Conservation (phyloP, 1,140 invertebrate genomes). For the Platyscapa corneri region DNA sequence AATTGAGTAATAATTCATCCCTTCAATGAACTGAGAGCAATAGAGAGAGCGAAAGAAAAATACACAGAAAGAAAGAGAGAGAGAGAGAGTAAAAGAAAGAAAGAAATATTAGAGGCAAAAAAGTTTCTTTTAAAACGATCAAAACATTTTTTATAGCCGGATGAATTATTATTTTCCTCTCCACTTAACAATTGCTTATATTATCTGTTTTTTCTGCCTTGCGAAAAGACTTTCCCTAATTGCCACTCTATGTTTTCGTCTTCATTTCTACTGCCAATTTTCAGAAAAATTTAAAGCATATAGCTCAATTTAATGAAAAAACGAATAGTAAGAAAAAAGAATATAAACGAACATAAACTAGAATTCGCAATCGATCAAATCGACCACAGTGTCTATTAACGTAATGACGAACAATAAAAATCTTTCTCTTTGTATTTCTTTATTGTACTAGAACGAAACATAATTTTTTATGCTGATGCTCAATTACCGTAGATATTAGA, state of each 20-base stretch:
- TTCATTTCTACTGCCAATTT: background rate
- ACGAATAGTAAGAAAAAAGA: no score
- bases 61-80: background rate
- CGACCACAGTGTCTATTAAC: no score
- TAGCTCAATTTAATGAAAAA: no score
- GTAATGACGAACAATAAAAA: no score
- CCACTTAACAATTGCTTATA: background rate
- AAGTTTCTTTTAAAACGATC: background rate
- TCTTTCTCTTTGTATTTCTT: no score
- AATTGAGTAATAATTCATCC: conserved; percentile 18
- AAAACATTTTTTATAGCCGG: background rate
- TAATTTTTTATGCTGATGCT: no score
- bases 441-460: no score
- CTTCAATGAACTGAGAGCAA: conserved; percentile 18
- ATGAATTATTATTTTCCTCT: background rate
- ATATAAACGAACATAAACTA: no score
- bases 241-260: background rate
- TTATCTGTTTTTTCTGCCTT: background rate
- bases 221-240: background rate
- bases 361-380: no score
- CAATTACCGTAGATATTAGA: no score
- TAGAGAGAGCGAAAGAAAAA: background rate
- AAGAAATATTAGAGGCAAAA: background rate
- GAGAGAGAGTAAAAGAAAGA: background rate
- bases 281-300: no score